Evolutionary conservation across 37 sponge, comb jelly and placozoan species (phyloP), one percentile per base, ranked within the genome.

Genomic region (Hormiphora californensis): DNA sequence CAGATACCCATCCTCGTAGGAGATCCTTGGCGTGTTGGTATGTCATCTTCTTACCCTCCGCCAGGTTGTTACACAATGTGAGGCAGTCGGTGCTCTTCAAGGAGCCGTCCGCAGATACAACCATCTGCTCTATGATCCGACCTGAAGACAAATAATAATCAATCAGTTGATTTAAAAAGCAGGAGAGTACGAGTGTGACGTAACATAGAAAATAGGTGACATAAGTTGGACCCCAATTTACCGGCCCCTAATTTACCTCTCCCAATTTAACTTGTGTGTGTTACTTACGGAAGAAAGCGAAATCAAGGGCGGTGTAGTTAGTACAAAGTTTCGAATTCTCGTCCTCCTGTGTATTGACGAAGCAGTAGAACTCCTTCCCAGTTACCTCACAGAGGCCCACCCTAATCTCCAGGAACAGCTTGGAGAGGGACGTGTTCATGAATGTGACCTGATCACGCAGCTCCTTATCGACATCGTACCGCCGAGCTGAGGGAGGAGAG

Each of bases 1-100:
- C n/a, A n/a, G n/a, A n/a, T n/a, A n/a, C n/a, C 81, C 81, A 73
- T 19, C 81, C 81, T 7, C 46, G 41, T 28, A 73, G 44, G 25
- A 73, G 35, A 40, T 43, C 81, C 35, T 73, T 73, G 43, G 81
- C 81, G 27, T 73, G 81, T 23, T 43, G 46, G 25, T 73, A 73
- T 22, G 81, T 73, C 81, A 73, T 73, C 81, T 73, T 73, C 44
- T 73, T 73, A 43, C 43, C 46, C 1, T 73, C 81, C 21, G 81
- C 46, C 5, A 73, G 81, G 22, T 28, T 73, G 25, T 73, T 73
- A 28, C 81, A 73, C 0, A 73, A 46, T 5, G 81, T 73, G 28
- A 73, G 46, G n/a, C 46, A 73, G 38, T 73, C 81, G 40, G 81
- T 73, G 46, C 81, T 73, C 35, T 73, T 43, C 0, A 73, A 43